Conservation (phyloP, 2,888 invertebrate species). For the Galeopsomyia nigrocyanea region DNA sequence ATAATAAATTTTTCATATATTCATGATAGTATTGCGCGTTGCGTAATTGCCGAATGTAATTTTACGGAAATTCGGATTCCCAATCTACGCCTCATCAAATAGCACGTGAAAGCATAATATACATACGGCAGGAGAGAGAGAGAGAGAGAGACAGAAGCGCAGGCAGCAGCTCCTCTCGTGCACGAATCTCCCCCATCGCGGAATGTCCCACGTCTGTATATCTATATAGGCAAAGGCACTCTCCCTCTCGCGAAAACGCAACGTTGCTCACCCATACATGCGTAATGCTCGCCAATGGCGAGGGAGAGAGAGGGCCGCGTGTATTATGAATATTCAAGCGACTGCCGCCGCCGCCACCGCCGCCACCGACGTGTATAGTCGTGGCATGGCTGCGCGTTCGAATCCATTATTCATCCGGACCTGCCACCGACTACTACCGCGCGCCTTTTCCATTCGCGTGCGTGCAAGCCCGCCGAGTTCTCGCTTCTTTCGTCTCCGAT, state of each 20-base stretch:
- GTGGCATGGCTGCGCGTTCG: slow-evolving; percentile 63
- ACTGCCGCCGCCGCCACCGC: slow-evolving; percentile 14
- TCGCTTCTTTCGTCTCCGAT: slow-evolving; percentile 34
- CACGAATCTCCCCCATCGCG: not conserved
- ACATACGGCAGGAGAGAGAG: not conserved
- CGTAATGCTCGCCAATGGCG: slow-evolving; percentile 6
- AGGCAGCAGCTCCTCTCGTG: not conserved
- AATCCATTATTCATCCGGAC: slow-evolving; percentile 67
- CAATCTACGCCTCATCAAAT: not conserved
- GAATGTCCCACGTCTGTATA: not conserved
- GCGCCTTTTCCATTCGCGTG: slow-evolving; percentile 46
- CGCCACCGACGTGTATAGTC: slow-evolving; percentile 24
- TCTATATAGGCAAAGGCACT: not conserved
- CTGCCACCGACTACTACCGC: slow-evolving; percentile 54
- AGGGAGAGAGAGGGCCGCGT: slow-evolving; percentile 1
- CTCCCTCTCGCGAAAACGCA: no score
- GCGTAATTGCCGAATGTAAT: not conserved
- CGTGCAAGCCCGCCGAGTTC: slow-evolving; percentile 2
- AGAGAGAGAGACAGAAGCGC: not conserved
- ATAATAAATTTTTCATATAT: no score
- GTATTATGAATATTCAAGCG: slow-evolving; percentile 54
- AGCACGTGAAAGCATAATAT: no score
- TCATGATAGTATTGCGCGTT: not conserved
- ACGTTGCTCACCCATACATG: no score
- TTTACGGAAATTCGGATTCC: not conserved